Evolutionary conservation across 1,140 invertebrate species (phyloP).

Genomic region (Pectinophora gossypiella): DNA sequence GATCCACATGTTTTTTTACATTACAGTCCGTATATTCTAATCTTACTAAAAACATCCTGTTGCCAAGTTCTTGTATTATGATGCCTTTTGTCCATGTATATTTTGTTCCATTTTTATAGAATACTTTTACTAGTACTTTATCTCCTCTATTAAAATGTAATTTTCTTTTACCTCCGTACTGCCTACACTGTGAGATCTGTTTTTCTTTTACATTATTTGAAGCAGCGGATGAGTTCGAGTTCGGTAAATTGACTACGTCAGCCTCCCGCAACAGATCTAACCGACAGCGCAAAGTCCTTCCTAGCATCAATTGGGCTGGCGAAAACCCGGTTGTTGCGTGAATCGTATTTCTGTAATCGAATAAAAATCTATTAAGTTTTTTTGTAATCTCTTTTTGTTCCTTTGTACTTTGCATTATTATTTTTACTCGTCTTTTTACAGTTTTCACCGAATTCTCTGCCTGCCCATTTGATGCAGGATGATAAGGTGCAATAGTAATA

Average conservation of each 20-base stretch:
- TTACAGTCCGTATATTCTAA: not conserved
- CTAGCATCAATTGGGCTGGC: conserved; percentile 5
- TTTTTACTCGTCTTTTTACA: conserved; percentile 11
- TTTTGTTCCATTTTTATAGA: not conserved
- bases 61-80: not conserved
- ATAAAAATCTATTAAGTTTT: conserved; percentile 9
- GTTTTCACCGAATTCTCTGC: conserved; percentile 10
- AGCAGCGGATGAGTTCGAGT: not conserved
- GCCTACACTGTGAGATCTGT: conserved; percentile 8
- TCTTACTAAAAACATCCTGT: not conserved
- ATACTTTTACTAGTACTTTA: not conserved
- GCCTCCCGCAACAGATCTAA: not conserved
- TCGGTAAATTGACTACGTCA: not conserved
- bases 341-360: conserved; percentile 3
- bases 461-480: conserved; percentile 8
- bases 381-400: not conserved
- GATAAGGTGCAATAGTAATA: conserved; percentile 12
- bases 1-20: conserved; percentile 4
- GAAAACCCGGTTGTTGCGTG: conserved; percentile 6
- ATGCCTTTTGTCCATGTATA: not conserved
- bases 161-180: conserved; percentile 4
- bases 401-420: not conserved
- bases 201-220: not conserved
- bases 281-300: conserved; percentile 6
- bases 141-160: not conserved